phyloP scores from a whole-genome alignment of 64 coral and sea anemone species.

The Dendronephthya gigantea region DNA sequence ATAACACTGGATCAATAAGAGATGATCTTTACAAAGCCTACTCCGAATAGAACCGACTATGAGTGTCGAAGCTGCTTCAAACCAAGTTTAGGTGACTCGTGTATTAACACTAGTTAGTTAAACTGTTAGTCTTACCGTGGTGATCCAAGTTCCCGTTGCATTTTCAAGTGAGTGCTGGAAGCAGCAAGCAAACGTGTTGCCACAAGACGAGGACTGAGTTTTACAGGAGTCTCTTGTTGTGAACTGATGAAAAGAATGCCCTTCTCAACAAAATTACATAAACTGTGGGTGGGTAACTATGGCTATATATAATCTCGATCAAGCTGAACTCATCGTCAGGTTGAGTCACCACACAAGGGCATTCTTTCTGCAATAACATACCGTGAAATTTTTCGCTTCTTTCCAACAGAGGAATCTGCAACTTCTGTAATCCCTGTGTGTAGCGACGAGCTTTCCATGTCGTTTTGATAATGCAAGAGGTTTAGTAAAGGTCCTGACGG shows the following conservation, averaged over 20 bases:
- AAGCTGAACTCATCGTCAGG: too few species aligned
- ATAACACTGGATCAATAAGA: too few species aligned
- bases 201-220: slow-evolving; percentile 56
- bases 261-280: neutral
- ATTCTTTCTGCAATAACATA: too few species aligned
- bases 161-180: slow-evolving; percentile 81
- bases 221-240: slow-evolving; percentile 46
- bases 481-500: slow-evolving; percentile 61
- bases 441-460: neutral
- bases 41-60: too few species aligned
- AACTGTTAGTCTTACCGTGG: slow-evolving; percentile 17
- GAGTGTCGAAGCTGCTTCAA: too few species aligned
- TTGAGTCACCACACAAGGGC: too few species aligned
- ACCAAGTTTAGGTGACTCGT: neutral
- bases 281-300: neutral
- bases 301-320: too few species aligned
- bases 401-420: neutral
- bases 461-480: slow-evolving; percentile 34
- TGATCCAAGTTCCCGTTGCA: slow-evolving; percentile 71
- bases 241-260: neutral
- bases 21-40: too few species aligned
- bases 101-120: neutral
- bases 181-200: slow-evolving; percentile 82
- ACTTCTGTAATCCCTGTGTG: neutral
- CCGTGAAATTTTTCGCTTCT: neutral